These are phyloP conservation scores for Bhutanitis thaidina DNA, from an alignment of 2,888 invertebrate genomes.

Conservation along the genomic window DNA sequence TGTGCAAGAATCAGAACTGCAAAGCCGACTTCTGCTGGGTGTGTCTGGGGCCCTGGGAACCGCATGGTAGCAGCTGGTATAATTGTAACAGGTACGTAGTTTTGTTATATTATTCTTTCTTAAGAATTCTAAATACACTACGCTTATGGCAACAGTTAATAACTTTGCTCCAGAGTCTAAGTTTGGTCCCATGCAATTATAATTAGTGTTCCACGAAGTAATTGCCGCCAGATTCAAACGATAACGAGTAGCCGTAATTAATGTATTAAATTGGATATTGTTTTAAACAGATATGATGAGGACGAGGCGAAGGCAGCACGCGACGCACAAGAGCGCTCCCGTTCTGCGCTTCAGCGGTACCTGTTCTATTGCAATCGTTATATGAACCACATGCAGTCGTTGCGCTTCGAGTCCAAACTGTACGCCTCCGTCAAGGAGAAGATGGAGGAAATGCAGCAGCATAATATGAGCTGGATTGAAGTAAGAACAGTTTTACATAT, in stretches of 20 bases:
- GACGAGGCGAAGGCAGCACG: constrained; percentile 97
- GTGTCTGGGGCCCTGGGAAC: constrained; percentile 99
- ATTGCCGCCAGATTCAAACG: too few relatives aligned
- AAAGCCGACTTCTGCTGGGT: constrained; percentile 99
- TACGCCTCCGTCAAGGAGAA: constrained; percentile 97
- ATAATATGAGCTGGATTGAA: constrained; percentile 99
- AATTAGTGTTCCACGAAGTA: too few relatives aligned
- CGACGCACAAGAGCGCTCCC: constrained; percentile 96
- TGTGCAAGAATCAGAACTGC: constrained; percentile 98
- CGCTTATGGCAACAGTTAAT: too few relatives aligned
- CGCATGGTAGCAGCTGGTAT: constrained; percentile 99
- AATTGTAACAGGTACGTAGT: constrained; percentile 90
- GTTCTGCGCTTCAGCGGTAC: constrained; percentile 97
- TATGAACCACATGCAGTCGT: constrained; percentile 99
- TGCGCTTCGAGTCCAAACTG: constrained; percentile 98
- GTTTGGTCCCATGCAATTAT: too few relatives aligned
- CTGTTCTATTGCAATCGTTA: constrained; percentile 99
- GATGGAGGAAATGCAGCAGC: constrained; percentile 99
- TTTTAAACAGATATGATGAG: constrained; percentile 87
- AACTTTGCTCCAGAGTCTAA: too few relatives aligned
- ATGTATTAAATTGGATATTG: too few relatives aligned
- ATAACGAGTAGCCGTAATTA: too few relatives aligned
- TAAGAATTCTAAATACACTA: too few relatives aligned
- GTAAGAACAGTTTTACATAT: constrained; percentile 49
- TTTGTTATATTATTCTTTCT: too few relatives aligned